Base-by-base conservation (phyloP, 2,888 invertebrate species). In the Aleiodes alternator region DNA sequence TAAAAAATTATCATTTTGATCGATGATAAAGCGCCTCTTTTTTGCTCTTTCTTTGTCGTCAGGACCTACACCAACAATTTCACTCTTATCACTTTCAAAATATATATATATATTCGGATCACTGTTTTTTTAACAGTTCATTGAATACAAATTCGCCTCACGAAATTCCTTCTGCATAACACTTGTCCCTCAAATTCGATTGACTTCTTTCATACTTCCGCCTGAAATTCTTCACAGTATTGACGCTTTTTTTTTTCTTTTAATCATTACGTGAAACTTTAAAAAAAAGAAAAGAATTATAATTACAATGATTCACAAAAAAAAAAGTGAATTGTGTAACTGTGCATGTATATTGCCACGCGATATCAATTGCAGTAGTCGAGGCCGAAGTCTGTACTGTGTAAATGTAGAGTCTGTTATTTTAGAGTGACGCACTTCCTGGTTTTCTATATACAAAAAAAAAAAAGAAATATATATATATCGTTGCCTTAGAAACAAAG, bases 61-160 rank as follows among this genome's bases (percentile, higher is more conserved):
- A 76, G 73, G 79, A 79, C 79, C 79, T 79, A 79, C 72, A 61
- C 55, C 76, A 79, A 78, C 75, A 16, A 69, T 8, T 50, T 66
- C 11, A 43, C 16, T 55, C 38, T 69, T 69, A 56, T 69, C 55
- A 69, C n/a, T 69, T n/a, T 14, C 38, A 69, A 69, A 69, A 31
- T 34, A 69, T 66, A 50, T 34, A 69, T 66, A 50, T n/a, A 38
- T 11, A 23, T 23, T 23, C 23, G 29, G 31, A 34, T 59, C 29
- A 5, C 14, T 7, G 16, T 31, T 59, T 59, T 59, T 59, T 31
- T 29, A 14, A 12, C 16, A 29, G 7, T 12, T 57, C 29, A 29
- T 8, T 29, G 34, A 34, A 34, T 34, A 34, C 34, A 34, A 23
- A 23, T 34, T 34, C 6, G 34, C 34, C 34, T 34, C 34, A 6